These are phyloP conservation scores for Smithornis capensis DNA, from an alignment of 2,113 vertebrate genomes.

Conservation along the genomic window DNA sequence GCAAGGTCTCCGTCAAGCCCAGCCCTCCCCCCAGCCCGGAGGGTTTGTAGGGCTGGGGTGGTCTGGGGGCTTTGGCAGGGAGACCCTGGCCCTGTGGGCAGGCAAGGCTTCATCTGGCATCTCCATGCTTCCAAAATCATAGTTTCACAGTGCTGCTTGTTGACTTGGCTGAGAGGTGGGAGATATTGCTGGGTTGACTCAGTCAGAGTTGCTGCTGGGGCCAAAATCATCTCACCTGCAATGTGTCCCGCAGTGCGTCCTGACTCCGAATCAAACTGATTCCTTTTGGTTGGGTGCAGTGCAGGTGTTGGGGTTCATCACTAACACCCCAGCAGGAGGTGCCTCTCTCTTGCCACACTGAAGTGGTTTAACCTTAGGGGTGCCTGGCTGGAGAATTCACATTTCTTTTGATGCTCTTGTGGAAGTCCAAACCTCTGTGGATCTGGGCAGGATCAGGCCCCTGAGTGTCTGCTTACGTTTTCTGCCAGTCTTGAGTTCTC, in stretches of 20 bases:
- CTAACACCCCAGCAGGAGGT: background rate
- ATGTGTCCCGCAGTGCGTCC: background rate
- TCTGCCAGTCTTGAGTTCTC: background rate
- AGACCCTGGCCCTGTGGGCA: background rate
- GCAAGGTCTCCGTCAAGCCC: background rate
- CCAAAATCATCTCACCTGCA: background rate
- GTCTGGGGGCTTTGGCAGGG: background rate
- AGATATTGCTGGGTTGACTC: background rate
- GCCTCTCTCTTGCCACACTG: background rate
- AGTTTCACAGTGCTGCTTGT: background rate
- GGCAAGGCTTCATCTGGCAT: background rate
- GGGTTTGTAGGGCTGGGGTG: background rate
- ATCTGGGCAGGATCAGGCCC: background rate
- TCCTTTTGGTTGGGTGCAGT: background rate
- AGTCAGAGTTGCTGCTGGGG: background rate
- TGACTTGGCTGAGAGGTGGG: background rate
- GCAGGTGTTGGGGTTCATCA: background rate
- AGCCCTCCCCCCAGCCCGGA: accelerated
- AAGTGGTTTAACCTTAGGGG: background rate
- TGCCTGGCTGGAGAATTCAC: background rate
- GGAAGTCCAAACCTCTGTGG: background rate
- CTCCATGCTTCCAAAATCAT: accelerated
- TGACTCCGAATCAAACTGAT: background rate
- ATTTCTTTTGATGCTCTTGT: background rate
- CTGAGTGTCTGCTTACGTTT: accelerated